These are phyloP conservation scores for Pogonognathellus flavescens DNA, from an alignment of 1,140 invertebrate species.

Conservation along the genomic window DNA sequence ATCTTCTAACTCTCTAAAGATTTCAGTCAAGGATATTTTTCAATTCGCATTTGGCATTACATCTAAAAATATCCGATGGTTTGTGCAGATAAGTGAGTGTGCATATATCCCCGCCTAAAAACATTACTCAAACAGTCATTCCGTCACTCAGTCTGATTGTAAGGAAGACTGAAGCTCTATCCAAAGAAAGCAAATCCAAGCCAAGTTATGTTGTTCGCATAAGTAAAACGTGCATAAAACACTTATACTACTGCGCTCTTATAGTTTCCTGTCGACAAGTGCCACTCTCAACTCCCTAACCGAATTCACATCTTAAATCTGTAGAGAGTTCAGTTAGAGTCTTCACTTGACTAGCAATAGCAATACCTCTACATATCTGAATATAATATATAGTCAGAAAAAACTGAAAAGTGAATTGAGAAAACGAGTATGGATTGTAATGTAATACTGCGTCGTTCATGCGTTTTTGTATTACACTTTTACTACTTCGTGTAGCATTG, in stretches of 20 bases:
- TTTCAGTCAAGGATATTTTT: constrained; percentile 27
- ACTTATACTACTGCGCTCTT: not conserved
- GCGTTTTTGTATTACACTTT: not conserved
- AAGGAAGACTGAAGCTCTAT: not conserved
- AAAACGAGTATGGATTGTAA: not conserved
- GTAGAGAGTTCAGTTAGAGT: not conserved
- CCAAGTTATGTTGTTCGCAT: constrained; percentile 13
- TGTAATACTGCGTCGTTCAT: not conserved
- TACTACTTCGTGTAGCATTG: not conserved
- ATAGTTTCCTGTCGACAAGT: constrained; percentile 41
- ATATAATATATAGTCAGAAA: constrained; percentile 3
- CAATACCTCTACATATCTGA: not conserved
- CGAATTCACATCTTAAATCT: constrained; percentile 21
- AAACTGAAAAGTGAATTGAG: not conserved
- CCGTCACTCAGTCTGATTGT: constrained; percentile 19
- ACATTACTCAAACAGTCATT: constrained; percentile 41
- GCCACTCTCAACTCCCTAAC: constrained; percentile 41
- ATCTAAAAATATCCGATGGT: constrained; percentile 37
- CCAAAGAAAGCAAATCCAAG: not conserved
- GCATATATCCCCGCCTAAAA: constrained; percentile 10
- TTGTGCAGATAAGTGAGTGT: constrained; percentile 13
- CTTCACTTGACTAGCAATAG: not conserved
- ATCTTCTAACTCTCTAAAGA: constrained; percentile 15
- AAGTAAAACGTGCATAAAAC: constrained; percentile 30
- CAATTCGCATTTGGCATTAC: constrained; percentile 34